Evolutionary conservation across 1,140 invertebrate genomes (phyloP).

Genomic region (Eufriesea mexicana): DNA sequence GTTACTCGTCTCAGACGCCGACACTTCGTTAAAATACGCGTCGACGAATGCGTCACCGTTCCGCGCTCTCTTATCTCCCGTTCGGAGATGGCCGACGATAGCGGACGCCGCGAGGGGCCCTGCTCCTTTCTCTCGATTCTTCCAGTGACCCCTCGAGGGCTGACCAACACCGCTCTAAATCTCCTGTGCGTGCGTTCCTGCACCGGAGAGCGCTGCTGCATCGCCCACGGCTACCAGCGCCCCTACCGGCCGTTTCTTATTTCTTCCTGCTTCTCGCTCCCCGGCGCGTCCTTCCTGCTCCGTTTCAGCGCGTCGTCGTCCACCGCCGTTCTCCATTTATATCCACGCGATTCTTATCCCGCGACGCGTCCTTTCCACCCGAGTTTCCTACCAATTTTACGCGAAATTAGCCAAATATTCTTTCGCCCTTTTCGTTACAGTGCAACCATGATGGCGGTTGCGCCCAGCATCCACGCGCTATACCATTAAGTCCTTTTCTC

Average conservation of each 20-base stretch:
- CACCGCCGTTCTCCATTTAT: background rate
- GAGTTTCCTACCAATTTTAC: too few species aligned
- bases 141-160: slow-evolving; percentile 34
- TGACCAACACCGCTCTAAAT: slow-evolving; percentile 44
- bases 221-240: slow-evolving; percentile 33
- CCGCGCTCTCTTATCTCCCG: background rate
- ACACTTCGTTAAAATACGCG: slow-evolving; percentile 26
- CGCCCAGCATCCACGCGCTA: too few species aligned
- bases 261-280: slow-evolving; percentile 48
- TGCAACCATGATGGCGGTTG: too few species aligned
- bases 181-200: slow-evolving; percentile 27
- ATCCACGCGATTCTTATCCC: background rate
- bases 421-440: too few species aligned
- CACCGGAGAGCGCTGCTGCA: slow-evolving; percentile 41
- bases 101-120: background rate
- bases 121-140: slow-evolving; percentile 20
- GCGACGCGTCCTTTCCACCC: background rate
- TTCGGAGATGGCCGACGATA: slow-evolving; percentile 19
- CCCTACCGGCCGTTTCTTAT: slow-evolving; percentile 8
- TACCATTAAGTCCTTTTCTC: too few species aligned
- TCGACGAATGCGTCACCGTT: slow-evolving; percentile 35
- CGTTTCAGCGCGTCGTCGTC: background rate
- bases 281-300: slow-evolving; percentile 32
- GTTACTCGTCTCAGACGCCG: background rate
- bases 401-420: too few species aligned